These are phyloP conservation scores for Rhynchotus rufescens DNA, from an alignment of 2,797 vertebrate genomes.

Conservation along the genomic window DNA sequence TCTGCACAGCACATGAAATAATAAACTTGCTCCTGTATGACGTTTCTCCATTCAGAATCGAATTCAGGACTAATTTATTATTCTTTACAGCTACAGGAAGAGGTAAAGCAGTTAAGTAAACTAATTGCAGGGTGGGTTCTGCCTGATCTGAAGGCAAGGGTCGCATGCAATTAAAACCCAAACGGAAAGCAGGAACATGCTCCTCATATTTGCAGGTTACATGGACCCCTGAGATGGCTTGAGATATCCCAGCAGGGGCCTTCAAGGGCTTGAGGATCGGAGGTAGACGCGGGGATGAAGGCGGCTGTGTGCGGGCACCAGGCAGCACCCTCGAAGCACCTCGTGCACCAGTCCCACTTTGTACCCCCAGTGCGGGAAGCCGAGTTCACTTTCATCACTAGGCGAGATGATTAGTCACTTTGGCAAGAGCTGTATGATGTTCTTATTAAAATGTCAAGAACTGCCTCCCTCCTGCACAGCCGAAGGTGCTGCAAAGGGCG, in stretches of 20 bases:
- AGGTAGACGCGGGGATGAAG: background rate
- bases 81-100: conserved; percentile 12
- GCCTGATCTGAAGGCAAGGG: conserved; percentile 12
- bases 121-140: conserved; percentile 1
- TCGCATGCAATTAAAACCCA: conserved; percentile 39
- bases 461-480: background rate
- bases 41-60: conserved; percentile 26
- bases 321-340: background rate
- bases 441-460: background rate
- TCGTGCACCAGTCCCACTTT: background rate
- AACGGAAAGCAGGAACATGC: background rate
- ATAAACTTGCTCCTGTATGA: conserved; percentile 49
- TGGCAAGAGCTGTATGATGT: background rate
- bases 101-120: conserved; percentile 4
- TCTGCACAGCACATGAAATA: conserved; percentile 61
- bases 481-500: rapidly evolving
- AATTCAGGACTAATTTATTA: conserved; percentile 30
- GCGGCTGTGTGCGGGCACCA: too few species aligned
- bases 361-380: background rate
- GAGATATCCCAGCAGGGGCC: background rate
- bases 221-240: background rate
- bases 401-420: background rate
- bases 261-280: background rate
- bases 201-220: background rate
- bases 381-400: background rate